A percentile compares a stretch with the other conserved stretches of the same genome.
These are phyloP conservation scores for Phymastichus coffea DNA, from an alignment of 1,140 invertebrate genomes.

Conservation along the genomic window DNA sequence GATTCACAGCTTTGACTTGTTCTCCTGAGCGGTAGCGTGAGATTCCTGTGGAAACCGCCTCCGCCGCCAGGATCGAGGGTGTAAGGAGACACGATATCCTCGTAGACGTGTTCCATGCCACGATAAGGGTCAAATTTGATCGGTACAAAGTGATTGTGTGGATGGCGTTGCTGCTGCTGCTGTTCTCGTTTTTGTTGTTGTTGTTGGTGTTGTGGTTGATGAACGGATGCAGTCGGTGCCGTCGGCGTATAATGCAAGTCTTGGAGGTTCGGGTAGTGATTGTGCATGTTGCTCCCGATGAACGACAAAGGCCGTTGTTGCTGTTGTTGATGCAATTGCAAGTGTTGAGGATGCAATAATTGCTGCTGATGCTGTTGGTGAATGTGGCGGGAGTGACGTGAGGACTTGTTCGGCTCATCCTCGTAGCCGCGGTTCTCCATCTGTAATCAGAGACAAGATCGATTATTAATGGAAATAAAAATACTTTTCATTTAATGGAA, in stretches of 20 bases:
- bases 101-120: conserved; percentile 54
- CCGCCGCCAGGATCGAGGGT: conserved; percentile 6
- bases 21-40: conserved; percentile 41
- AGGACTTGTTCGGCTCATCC: conserved; percentile 37
- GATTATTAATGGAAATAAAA: too few species aligned
- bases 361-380: conserved; percentile 19
- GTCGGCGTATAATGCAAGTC: too few species aligned
- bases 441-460: conserved; percentile 31
- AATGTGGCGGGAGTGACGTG: neutral
- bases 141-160: neutral
- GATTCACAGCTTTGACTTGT: conserved; percentile 24
- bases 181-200: neutral
- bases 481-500: too few species aligned
- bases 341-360: neutral
- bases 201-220: conserved; percentile 12
- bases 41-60: conserved; percentile 36
- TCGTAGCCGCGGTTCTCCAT: conserved; percentile 54
- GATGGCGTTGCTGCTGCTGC: neutral
- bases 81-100: conserved; percentile 41
- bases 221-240: conserved; percentile 24
- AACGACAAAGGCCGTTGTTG: too few species aligned
- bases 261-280: neutral
- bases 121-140: too few species aligned
- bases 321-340: conserved; percentile 23
- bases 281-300: neutral